Base-by-base conservation (phyloP, 2,113 vertebrate species). In the Hassar affinis region DNA sequence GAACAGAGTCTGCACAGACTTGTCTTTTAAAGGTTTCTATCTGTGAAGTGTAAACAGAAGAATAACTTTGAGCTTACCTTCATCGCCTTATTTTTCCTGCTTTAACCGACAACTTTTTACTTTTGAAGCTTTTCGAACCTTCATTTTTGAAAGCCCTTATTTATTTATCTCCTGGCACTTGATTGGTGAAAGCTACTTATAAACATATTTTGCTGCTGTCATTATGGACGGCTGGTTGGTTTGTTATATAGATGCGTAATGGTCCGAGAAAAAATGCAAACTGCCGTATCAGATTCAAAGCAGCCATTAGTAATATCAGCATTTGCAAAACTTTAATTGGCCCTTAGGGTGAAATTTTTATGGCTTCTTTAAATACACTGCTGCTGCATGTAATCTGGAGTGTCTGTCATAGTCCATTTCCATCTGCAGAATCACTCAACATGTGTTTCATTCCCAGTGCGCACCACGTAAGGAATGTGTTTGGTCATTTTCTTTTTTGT, bases 291-390 rank as follows among this genome's bases (percentile, higher is more conserved):
- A 66, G 57, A 45, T 42, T 77, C 72, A 83, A 75, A 76, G 49
- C 22, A 54, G 80, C 54, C 27, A 82, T 81, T 69, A 71, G 64
- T 81, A 81, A 71, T 51, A 71, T 51, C 72, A 74, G 81, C 81
- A 64, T 83, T 74, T 74, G 66, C 42, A 18, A 74, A 82, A 61
- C 42, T 90, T 89, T 89, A 92, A 92, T 90, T 92, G 89, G 89
- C 81, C 91, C 71, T 86, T 75, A 77, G 89, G 89, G 80, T 68
- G 18, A 79, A 17, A n/a, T 69, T 69, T 62, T 61, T 14, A 85
- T 85, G 85, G 78, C 56, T 66, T 72, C 68, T 81, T 76, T 76
- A 77, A 87, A 86, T 85, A 83, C 18, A 85, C 83, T 51, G 51
- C 47, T 62, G 54, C 56, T 49, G 62, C 74, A 75, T 64, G 49